A percentile compares a stretch with the other conserved stretches of the same genome.
Conservation (phyloP, 2,797 vertebrate species). For the Pangasius larnaudii region DNA sequence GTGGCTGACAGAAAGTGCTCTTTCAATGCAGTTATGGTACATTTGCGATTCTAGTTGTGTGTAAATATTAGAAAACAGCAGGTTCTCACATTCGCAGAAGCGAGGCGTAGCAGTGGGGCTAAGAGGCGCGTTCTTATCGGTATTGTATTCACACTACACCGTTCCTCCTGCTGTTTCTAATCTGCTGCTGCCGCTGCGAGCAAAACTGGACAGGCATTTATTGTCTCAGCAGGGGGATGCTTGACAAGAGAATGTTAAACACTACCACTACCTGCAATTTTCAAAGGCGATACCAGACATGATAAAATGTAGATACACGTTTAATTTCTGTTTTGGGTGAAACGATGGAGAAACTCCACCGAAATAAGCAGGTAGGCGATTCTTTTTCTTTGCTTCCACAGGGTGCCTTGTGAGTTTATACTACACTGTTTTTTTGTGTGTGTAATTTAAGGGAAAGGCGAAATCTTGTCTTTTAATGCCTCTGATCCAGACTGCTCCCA, state of each 20-base stretch:
- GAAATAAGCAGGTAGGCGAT: constrained; percentile 54
- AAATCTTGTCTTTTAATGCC: constrained; percentile 45
- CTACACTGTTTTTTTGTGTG: constrained; percentile 40
- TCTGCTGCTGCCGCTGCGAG: constrained; percentile 95
- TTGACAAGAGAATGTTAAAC: constrained; percentile 96
- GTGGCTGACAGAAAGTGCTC: constrained; percentile 60
- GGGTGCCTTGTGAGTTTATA: constrained; percentile 21
- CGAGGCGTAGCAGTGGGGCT: constrained; percentile 85
- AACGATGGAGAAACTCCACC: constrained; percentile 47
- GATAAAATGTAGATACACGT: constrained; percentile 82
- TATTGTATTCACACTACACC: constrained; percentile 89
- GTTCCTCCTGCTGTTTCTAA: constrained; percentile 96
- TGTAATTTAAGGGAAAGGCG: constrained; percentile 28
- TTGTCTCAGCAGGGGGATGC: constrained; percentile 93
- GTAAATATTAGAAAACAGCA: constrained; percentile 99
- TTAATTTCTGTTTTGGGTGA: constrained; percentile 73
- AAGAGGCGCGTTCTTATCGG: constrained; percentile 93
- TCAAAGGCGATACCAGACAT: constrained; percentile 88
- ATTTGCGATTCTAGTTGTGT: constrained; percentile 93
- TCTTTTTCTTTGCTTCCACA: constrained; percentile 44
- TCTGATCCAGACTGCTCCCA: constrained; percentile 47
- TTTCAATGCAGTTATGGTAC: constrained; percentile 75
- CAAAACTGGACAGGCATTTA: constrained; percentile 99
- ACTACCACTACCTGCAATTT: constrained; percentile 87
- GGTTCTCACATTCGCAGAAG: constrained; percentile 91